phyloP scores from a whole-genome alignment of 1,140 invertebrate genomes.

The Conus ventricosus region DNA sequence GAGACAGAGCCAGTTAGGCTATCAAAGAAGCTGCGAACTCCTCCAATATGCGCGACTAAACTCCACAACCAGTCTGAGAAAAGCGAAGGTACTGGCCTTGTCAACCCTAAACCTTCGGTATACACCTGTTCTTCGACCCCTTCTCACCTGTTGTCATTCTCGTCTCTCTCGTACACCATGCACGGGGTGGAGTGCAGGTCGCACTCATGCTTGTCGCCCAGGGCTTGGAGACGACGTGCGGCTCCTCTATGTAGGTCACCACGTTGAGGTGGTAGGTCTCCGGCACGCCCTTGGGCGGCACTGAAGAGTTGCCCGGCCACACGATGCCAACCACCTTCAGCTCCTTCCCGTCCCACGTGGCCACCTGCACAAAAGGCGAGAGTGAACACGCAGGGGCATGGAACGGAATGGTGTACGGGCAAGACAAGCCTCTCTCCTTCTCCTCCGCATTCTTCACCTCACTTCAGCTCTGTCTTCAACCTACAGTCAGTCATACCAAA shows the following conservation, averaged over 20 bases:
- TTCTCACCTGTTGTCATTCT: conserved; percentile 44
- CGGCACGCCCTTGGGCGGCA: conserved; percentile 97
- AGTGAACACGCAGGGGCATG: too few relatives aligned
- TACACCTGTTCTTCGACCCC: too few relatives aligned
- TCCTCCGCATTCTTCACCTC: too few relatives aligned
- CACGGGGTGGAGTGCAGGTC: conserved; percentile 49
- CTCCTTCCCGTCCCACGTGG: conserved; percentile 83
- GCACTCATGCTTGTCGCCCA: conserved; percentile 55
- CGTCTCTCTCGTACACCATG: conserved; percentile 37
- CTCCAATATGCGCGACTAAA: too few relatives aligned
- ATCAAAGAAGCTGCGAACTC: too few relatives aligned
- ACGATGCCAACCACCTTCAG: conserved; percentile 97
- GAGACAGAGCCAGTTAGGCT: too few relatives aligned
- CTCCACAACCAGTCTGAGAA: background rate
- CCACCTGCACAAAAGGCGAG: conserved; percentile 81
- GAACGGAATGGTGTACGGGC: too few relatives aligned
- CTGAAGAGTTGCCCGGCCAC: conserved; percentile 96
- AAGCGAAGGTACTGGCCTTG: too few relatives aligned
- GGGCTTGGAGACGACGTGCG: conserved; percentile 83
- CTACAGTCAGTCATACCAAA: too few relatives aligned
- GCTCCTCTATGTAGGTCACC: conserved; percentile 95
- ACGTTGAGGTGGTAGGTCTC: conserved; percentile 98
- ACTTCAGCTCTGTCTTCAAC: too few relatives aligned
- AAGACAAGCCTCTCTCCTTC: too few relatives aligned
- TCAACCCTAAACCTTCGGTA: background rate